Percentiles rank a stretch among this genome's conserved stretches.
Conservation (phyloP, 2,888 invertebrate species). For the Apamea epomidion region DNA sequence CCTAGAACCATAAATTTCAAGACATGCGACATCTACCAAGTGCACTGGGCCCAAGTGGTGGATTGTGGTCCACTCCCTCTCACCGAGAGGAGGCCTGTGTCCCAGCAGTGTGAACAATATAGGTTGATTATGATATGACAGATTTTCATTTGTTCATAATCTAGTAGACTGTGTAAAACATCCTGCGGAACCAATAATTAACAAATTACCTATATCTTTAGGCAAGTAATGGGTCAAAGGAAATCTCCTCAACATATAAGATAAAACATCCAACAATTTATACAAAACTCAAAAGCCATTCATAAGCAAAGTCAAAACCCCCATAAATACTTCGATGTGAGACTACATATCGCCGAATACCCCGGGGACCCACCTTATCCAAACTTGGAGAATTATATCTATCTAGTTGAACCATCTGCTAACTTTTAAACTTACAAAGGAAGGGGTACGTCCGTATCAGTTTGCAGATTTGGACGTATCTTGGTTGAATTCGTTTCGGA, state of each 20-base stretch:
- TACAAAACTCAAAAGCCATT: slow-evolving; percentile 23
- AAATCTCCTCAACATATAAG: neutral
- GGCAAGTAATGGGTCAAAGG: neutral
- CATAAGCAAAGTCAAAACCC: slow-evolving; percentile 40
- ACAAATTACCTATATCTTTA: neutral
- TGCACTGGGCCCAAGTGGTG: too few species aligned
- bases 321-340: slow-evolving; percentile 53
- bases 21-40: too few species aligned
- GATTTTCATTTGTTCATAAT: neutral
- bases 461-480: slow-evolving; percentile 53
- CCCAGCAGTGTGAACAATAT: too few species aligned
- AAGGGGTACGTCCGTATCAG: slow-evolving; percentile 60
- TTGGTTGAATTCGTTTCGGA: slow-evolving; percentile 48
- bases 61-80: too few species aligned
- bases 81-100: too few species aligned
- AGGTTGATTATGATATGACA: too few species aligned
- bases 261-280: slow-evolving; percentile 27
- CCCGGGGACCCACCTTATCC: slow-evolving; percentile 57
- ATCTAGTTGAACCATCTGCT: slow-evolving; percentile 62
- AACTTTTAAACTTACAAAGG: slow-evolving; percentile 68
- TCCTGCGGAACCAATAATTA: neutral
- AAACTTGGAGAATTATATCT: slow-evolving; percentile 65
- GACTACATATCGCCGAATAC: slow-evolving; percentile 58
- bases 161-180: neutral
- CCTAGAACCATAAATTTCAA: too few species aligned